Evolutionary conservation across 2,888 invertebrate species (phyloP).

Genomic region (Euplagia quadripunctaria): DNA sequence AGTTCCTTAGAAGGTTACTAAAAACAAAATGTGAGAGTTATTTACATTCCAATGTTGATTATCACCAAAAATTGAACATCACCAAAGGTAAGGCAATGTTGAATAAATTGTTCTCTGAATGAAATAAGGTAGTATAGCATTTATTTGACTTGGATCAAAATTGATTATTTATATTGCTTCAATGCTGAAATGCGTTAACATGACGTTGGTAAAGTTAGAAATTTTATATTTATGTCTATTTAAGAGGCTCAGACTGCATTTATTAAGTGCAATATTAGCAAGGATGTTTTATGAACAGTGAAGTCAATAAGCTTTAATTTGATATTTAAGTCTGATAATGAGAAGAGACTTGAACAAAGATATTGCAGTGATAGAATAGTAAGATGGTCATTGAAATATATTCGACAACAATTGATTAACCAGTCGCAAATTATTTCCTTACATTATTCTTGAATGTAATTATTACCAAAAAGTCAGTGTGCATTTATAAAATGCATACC

Average conservation of each 20-base stretch:
- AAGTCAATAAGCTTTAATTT: conserved; percentile 71
- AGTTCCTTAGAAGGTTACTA: conserved; percentile 73
- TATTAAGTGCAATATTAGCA: conserved; percentile 63
- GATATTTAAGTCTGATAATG: conserved; percentile 63
- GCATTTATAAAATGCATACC: conserved; percentile 78
- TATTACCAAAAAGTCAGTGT: conserved; percentile 74
- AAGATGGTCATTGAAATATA: conserved; percentile 40
- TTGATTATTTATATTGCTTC: conserved; percentile 66
- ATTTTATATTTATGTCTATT: conserved; percentile 47
- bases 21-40: conserved; percentile 74
- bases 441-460: conserved; percentile 51
- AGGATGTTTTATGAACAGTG: conserved; percentile 50
- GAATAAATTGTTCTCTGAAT: conserved; percentile 75
- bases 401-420: conserved; percentile 33
- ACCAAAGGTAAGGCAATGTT: conserved; percentile 84
- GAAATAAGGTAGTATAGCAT: conserved; percentile 87
- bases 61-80: conserved; percentile 78
- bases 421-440: conserved; percentile 45
- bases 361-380: conserved; percentile 51
- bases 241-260: conserved; percentile 59
- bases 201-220: conserved; percentile 55
- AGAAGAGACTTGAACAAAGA: conserved; percentile 53
- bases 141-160: conserved; percentile 84
- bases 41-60: conserved; percentile 83
- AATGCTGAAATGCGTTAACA: conserved; percentile 59